A percentile compares a stretch with the other conserved stretches of the same genome.
Evolutionary conservation across 2,113 vertebrate genomes (phyloP).

Genomic region (Chaetodon trifascialis): DNA sequence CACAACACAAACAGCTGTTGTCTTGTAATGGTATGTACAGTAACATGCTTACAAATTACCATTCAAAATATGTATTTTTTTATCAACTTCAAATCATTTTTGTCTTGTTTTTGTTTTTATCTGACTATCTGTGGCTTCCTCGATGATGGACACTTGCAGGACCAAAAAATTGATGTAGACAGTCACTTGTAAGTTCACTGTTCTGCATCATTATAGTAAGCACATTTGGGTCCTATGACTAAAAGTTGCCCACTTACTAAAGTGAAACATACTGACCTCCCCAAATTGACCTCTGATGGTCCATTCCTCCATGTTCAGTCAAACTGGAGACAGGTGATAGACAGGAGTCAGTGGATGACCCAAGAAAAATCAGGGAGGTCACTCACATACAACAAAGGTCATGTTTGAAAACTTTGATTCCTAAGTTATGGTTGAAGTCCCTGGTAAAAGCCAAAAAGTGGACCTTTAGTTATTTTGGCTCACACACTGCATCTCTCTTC

Average conservation of each 20-base stretch:
- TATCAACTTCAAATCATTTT: background rate
- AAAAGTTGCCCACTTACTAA: background rate
- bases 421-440: too few species aligned
- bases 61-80: background rate
- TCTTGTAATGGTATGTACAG: background rate
- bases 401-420: background rate
- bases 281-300: background rate
- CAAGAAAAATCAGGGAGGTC: too few species aligned
- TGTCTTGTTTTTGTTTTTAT: background rate
- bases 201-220: background rate
- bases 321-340: background rate
- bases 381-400: background rate
- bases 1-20: constrained; percentile 36
- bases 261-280: background rate
- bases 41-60: too few species aligned
- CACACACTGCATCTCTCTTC: constrained; percentile 21
- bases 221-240: background rate
- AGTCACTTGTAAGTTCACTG: background rate
- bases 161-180: background rate
- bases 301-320: too few species aligned
- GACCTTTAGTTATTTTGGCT: background rate
- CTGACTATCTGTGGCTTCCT: too few species aligned
- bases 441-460: too few species aligned
- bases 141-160: background rate
- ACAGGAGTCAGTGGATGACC: background rate